Base-by-base conservation (phyloP, 2,113 vertebrate species). In the Egretta garzetta region DNA sequence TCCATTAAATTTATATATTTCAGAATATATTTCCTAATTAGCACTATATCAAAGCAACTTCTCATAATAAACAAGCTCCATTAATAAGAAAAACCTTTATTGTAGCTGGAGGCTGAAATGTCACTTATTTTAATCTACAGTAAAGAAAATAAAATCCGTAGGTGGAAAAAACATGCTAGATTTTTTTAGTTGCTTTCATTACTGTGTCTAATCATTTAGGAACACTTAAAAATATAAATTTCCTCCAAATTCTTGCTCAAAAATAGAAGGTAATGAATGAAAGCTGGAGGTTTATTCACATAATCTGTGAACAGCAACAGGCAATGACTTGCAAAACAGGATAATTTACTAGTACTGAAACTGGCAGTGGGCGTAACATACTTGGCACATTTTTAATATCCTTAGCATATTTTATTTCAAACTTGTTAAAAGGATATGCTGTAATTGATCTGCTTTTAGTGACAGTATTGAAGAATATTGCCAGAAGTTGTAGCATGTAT, bases 371-470 rank as follows among this genome's bases (percentile, higher is more conserved):
- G 75, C 12, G 76, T 96, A 95, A 94, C 80, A 53, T 56, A 95
- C 45, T 94, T 97, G 89, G 93, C 89, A 93, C 88, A 96, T 95
- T 94, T 92, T 97, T 96, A 95, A 96, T 96, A 96, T 93, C 81
- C 84, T 96, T 95, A 93, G 83, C 88, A 72, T 92, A 96, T 93
- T 91, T 97, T 95, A 66, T 90, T 72, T 97, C 94, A 96, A 77
- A 93, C 86, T 97, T 97, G 95, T 82, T 97, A 95, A 95, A 96
- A 97, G 70, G 86, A 87, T 97, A 91, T 66, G 53, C 59, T 96
- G 37, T 74, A 97, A 96, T 74, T 86, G 94, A 95, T 93, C 82
- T 96, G 43, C 95, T 62, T 98, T 98, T 96, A 96, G 95, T 95
- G 96, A 95, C 47, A 66, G 50, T 80, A 72, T 75, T 80, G 96